Evolutionary conservation across 2,113 vertebrate species (phyloP).

Genomic region (Corythaeola cristata): DNA sequence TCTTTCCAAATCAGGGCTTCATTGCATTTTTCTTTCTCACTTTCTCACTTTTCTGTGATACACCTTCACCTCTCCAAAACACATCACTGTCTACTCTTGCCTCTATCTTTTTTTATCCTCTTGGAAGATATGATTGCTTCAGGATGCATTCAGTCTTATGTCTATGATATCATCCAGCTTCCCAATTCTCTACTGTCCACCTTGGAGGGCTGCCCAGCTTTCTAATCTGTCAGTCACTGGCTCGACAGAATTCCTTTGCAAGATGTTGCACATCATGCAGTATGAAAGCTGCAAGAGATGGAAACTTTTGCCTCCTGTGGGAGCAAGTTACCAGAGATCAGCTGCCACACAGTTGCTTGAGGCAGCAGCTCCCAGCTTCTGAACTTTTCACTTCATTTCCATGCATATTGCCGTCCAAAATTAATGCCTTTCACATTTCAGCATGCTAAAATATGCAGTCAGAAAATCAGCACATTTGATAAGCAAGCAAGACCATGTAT

Average conservation of each 20-base stretch:
- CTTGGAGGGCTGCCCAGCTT: neutral
- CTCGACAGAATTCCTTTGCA: neutral
- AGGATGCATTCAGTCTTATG: neutral
- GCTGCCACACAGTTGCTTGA: neutral
- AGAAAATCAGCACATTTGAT: neutral
- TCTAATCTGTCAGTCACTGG: neutral
- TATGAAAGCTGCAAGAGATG: neutral
- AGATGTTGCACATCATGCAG: neutral
- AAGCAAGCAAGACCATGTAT: neutral
- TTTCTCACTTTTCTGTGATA: neutral
- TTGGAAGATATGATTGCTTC: neutral
- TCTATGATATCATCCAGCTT: neutral
- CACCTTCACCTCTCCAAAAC: neutral
- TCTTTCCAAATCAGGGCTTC: neutral
- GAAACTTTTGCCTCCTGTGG: neutral
- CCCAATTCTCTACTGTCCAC: neutral
- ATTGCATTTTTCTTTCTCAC: neutral
- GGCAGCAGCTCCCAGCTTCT: neutral
- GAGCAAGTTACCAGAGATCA: neutral
- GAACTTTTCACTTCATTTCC: slow-evolving; percentile 9
- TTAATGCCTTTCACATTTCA: slow-evolving; percentile 5
- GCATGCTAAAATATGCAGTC: neutral
- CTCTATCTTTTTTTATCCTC: neutral
- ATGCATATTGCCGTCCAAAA: neutral
- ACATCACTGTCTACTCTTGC: neutral